Percentiles rank a stretch among this genome's conserved stretches.
These are phyloP conservation scores for Triplophysa tibetana DNA, from an alignment of 2,113 vertebrate genomes.

Conservation along the genomic window DNA sequence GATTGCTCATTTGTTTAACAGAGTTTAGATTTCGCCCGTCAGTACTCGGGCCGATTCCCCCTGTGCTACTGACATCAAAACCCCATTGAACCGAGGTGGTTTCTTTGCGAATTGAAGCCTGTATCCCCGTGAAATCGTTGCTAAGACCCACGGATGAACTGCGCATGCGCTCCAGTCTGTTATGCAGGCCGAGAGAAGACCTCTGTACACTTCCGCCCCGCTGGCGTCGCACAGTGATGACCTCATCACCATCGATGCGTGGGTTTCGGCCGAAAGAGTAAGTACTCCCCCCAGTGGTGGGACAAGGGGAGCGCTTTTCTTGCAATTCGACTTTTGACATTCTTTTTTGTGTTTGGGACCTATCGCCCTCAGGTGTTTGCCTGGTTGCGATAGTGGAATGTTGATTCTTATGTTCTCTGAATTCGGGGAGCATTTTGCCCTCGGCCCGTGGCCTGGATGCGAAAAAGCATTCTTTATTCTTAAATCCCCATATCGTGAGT, in stretches of 20 bases:
- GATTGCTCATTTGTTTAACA: not conserved
- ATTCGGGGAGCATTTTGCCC: not conserved
- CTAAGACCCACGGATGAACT: not conserved
- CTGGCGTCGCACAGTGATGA: no score
- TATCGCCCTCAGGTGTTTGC: no score
- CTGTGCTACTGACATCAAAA: not conserved
- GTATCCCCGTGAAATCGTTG: not conserved
- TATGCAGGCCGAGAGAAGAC: not conserved
- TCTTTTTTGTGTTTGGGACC: no score
- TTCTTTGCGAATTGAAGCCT: conserved; percentile 1
- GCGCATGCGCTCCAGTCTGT: not conserved
- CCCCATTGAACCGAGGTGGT: not conserved
- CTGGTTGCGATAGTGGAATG: no score
- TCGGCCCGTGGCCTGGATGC: not conserved
- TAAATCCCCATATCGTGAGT: not conserved
- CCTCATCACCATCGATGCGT: no score
- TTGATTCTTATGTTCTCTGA: not conserved
- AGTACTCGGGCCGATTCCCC: not conserved
- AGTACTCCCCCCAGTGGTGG: not conserved
- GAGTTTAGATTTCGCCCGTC: not conserved
- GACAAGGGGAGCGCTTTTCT: not conserved
- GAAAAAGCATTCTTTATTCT: not conserved
- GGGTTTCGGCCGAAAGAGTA: not conserved
- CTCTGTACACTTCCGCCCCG: no score
- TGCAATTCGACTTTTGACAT: no score